phyloP scores from a whole-genome alignment of 1,140 invertebrate genomes.

The Andricus grossulariae region DNA sequence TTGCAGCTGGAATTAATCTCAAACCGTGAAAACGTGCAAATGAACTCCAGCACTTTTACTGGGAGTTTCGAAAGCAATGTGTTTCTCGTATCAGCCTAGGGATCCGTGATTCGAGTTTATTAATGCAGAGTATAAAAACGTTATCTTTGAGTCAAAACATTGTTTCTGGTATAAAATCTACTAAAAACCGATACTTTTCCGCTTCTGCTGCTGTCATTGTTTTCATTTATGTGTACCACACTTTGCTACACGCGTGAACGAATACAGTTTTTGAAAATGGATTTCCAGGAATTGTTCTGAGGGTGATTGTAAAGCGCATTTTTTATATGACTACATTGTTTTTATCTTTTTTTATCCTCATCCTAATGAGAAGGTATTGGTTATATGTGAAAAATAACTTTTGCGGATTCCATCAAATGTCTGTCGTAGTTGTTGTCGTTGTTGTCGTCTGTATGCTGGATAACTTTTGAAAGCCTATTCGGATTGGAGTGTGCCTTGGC shows the following conservation, averaged over 20 bases:
- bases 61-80: slow-evolving; percentile 18
- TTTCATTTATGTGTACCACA: background rate
- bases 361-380: too few species aligned
- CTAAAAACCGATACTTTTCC: slow-evolving; percentile 3
- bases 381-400: too few species aligned
- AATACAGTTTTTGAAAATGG: too few species aligned
- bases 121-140: slow-evolving; percentile 50
- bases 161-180: slow-evolving; percentile 44
- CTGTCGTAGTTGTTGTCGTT: too few species aligned
- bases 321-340: too few species aligned
- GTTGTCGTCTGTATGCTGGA: too few species aligned
- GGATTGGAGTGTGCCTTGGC: too few species aligned
- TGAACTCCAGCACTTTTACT: slow-evolving; percentile 23
- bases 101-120: slow-evolving; percentile 44
- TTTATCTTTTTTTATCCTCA: too few species aligned
- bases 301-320: too few species aligned
- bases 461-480: too few species aligned
- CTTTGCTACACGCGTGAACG: background rate
- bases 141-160: slow-evolving; percentile 61
- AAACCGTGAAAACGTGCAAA: slow-evolving; percentile 24
- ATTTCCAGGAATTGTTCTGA: too few species aligned
- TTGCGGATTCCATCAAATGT: too few species aligned
- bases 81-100: slow-evolving; percentile 12
- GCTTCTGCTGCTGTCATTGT: slow-evolving; percentile 6
- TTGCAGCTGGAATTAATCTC: slow-evolving; percentile 20